phyloP scores from a whole-genome alignment of 2,113 vertebrate species.

The Dipodomys ordii region DNA sequence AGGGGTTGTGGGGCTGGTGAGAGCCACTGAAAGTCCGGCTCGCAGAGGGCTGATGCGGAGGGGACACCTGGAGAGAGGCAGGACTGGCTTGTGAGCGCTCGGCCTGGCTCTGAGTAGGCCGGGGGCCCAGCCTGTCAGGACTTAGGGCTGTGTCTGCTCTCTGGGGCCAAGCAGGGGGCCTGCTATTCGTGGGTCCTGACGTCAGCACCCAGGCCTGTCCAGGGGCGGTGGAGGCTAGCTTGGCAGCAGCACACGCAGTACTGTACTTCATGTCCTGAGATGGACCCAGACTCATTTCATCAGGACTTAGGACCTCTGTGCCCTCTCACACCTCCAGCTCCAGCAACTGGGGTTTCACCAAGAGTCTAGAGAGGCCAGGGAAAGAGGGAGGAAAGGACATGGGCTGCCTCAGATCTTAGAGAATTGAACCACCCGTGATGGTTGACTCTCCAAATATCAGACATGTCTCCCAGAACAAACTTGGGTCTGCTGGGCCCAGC shows the following conservation, averaged over 20 bases:
- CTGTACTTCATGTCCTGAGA: slow-evolving; percentile 24
- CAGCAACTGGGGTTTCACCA: background rate
- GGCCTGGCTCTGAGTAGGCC: background rate
- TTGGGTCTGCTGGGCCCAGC: background rate
- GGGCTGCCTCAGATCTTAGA: background rate
- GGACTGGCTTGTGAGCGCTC: background rate
- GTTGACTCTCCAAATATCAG: background rate
- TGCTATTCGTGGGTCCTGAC: slow-evolving; percentile 46
- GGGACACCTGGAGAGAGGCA: background rate
- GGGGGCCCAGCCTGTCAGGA: background rate
- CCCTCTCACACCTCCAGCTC: accelerated
- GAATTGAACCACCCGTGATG: background rate
- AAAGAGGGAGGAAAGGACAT: background rate
- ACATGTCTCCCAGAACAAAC: background rate
- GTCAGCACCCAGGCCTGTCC: background rate
- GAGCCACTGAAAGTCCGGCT: background rate
- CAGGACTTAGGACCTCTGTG: background rate
- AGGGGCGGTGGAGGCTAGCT: background rate
- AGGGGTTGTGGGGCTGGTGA: background rate
- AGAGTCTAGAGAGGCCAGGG: background rate
- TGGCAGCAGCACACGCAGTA: slow-evolving; percentile 63
- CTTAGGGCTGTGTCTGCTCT: background rate
- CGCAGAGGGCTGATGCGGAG: background rate
- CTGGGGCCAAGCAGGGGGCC: background rate
- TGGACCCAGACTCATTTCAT: slow-evolving; percentile 68